Evolutionary conservation across 2,888 invertebrate genomes (phyloP), one percentile per base, ranked within the genome.

Genomic region (Apodemia zela): DNA sequence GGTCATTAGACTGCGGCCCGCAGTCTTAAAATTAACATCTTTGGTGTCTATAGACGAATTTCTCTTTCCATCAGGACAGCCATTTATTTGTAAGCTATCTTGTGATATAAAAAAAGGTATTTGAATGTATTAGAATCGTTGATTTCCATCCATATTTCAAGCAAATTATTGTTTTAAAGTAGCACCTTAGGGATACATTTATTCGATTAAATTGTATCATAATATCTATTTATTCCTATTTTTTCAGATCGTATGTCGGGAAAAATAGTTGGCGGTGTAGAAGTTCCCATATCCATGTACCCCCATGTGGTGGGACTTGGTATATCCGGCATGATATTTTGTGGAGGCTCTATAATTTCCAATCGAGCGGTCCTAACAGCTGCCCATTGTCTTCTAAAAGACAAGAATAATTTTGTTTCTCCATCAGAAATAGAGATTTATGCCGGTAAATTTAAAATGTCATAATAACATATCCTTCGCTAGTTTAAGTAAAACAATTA

Each of bases 231-330:
- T n/a, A n/a, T 47, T 47, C 2, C 1, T 47, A 47, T 47, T 17
- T 59, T 59, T 59, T 35, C 2, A 60, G 60, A 17, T 38, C 64
- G 15, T 21, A 42, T 60, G 60, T 21, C 25, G 15, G 69, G 64
- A 3, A 45, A 63, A 25, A 58, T 68, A 8, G 64, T 68, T 5
- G 68, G 68, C 8, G 70, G 70, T 7, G 62, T 70, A 3, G 62
- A 64, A 7, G 68, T 68, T 17, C 66, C 69, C 1, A 68, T 71
- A 64, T 13, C 54, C 2, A 68, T 68, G 68, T 69, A 69, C 29
- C 70, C 70, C 0, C 64, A 68, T 45, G 60, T 65, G 3, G 70
- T 68, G 1, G 25, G 10, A 1, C 17, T 66, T 2, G 29, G 11
- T 11, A 13, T 60, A 67, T 13, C 4, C 6, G 21, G 38, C 17